Base-by-base conservation (phyloP, 2,113 vertebrate species). In the Phaethornis superciliosus region DNA sequence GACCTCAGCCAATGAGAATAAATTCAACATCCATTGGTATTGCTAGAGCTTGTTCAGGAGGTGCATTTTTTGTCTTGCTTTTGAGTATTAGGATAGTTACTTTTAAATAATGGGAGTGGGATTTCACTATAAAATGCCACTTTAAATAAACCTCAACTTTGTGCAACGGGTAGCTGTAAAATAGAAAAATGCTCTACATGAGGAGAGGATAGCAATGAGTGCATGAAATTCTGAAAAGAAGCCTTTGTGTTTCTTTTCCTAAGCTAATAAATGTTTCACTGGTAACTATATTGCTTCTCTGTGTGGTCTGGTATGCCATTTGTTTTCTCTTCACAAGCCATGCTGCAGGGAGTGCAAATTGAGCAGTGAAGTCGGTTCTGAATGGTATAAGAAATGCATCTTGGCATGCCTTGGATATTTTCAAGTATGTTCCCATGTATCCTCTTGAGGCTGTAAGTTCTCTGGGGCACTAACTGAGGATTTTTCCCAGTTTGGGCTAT, bases 271-370 rank as follows among this genome's bases (percentile, higher is more conserved):
- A 77, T 91, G 76, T 91, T 94, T 88, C 3, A 4, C 91, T 95
- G 82, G 88, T 93, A 95, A 88, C 93, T 71, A 81, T 88, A 91
- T 91, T 95, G 91, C 88, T 93, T 88, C 89, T 83, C 85, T 86
- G 72, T 93, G 88, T 90, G 82, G 85, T 95, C 93, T 95, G 82
- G 52, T 88, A 55, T 93, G 91, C 88, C 94, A 91, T 95, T 95
- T 95, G 88, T 95, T 95, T 96, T 89, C 79, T 95, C 85, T 78
- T 93, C 19, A 2, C 64, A 72, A 85, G 67, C 62, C 87, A 49
- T 90, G 86, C 78, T 95, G 87, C 84, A 91, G 79, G 81, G 93
- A 94, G 93, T 91, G 79, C 63, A 91, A 91, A 88, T 4, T 78
- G 93, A 95, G 85, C 82, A 70, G 71, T 17, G 33, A 83, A 83